Percentiles rank a stretch among this genome's conserved stretches.
Conservation (phyloP, 2,797 vertebrate species). For the Luscinia luscinia region DNA sequence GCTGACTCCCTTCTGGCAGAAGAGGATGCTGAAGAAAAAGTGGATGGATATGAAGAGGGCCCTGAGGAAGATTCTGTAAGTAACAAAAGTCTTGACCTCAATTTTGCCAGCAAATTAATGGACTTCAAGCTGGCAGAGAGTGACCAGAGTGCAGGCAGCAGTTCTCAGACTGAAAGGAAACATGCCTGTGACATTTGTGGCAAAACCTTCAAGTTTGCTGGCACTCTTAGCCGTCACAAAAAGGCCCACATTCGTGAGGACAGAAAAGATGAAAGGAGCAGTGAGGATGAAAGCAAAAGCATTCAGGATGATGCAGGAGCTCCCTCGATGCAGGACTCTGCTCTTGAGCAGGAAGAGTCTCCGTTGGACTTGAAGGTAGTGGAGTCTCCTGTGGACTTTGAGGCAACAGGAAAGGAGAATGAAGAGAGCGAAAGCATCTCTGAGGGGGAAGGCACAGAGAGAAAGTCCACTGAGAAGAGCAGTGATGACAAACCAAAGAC, state of each 20-base stretch:
- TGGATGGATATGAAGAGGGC: constrained; percentile 76
- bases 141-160: constrained; percentile 59
- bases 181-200: constrained; percentile 87
- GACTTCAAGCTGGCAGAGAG: constrained; percentile 88
- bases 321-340: constrained; percentile 41
- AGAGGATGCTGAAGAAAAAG: constrained; percentile 32
- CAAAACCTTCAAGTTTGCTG: constrained; percentile 92
- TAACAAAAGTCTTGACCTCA: constrained; percentile 95
- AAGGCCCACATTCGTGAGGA: constrained; percentile 84
- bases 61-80: constrained; percentile 87
- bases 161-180: constrained; percentile 71
- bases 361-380: constrained; percentile 72
- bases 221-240: constrained; percentile 91
- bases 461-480: constrained; percentile 83
- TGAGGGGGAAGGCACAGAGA: constrained; percentile 81
- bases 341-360: constrained; percentile 64
- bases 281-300: constrained; percentile 67
- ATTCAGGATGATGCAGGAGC: constrained; percentile 8
- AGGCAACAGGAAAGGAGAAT: constrained; percentile 68
- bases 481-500: constrained; percentile 92
- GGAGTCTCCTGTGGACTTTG: constrained; percentile 69
- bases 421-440: constrained; percentile 78
- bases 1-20: constrained; percentile 35
- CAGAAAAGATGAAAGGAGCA: constrained; percentile 67
- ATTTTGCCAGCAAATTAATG: constrained; percentile 93